Percentiles rank a stretch among this genome's conserved stretches.
Evolutionary conservation across 2,113 vertebrate species (phyloP).

Genomic region (Zingel zingel): DNA sequence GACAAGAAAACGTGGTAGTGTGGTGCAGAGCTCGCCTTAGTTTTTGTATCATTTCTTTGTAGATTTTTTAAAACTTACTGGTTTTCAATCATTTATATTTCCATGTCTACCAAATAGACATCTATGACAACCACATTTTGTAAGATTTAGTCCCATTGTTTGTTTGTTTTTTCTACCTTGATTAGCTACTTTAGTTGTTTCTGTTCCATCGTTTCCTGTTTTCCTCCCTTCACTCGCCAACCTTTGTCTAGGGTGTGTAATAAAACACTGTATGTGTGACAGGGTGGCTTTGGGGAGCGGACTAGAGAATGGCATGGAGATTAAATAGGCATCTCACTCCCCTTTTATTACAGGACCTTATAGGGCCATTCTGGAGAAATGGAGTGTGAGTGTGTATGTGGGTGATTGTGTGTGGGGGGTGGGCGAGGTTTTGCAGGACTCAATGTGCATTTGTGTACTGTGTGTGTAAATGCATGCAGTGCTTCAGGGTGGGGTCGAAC

Average conservation of each 20-base stretch:
- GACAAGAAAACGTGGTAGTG: too few relatives aligned
- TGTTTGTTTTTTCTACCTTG: not conserved
- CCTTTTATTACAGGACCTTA: slow-evolving; percentile 28
- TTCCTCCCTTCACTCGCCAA: not conserved
- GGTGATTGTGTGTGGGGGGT: not conserved
- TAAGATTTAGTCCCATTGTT: not conserved
- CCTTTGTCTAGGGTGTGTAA: slow-evolving; percentile 14
- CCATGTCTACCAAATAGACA: too few relatives aligned
- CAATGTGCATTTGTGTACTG: not conserved
- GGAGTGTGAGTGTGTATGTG: slow-evolving; percentile 6
- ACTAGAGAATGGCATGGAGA: slow-evolving; percentile 27
- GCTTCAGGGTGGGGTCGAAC: slow-evolving; percentile 18
- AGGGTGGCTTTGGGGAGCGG: slow-evolving; percentile 8
- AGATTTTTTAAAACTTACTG: too few relatives aligned
- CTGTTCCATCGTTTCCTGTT: not conserved
- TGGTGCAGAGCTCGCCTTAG: too few relatives aligned
- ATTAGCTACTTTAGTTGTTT: not conserved
- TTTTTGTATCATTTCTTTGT: too few relatives aligned
- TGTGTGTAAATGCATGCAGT: slow-evolving; percentile 11
- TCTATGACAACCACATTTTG: too few relatives aligned
- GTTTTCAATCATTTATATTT: too few relatives aligned
- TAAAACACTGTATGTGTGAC: slow-evolving; percentile 37
- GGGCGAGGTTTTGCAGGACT: not conserved
- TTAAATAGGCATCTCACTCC: slow-evolving; percentile 24
- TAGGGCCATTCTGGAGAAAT: slow-evolving; percentile 37